Base-by-base conservation (phyloP, 2,888 invertebrate genomes). In the Caenorhabditis sp. region DNA sequence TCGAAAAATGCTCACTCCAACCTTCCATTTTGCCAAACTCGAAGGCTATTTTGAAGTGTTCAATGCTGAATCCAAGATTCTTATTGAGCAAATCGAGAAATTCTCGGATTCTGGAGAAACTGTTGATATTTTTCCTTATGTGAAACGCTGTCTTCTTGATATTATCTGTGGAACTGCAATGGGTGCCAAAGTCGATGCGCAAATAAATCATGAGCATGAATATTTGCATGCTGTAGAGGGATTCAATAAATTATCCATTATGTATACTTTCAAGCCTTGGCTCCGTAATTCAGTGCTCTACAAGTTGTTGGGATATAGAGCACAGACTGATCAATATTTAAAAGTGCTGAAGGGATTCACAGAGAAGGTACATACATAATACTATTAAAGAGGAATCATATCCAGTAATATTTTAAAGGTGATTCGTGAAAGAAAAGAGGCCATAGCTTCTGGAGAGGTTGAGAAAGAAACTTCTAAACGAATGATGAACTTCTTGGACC, bases 1-100 rank as follows among this genome's bases (percentile, higher is more conserved):
- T 53, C 81, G 90, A n/a, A 89, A 89, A 76, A 84, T 90, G 81
- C 83, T 90, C 57, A 90, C 90, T n/a, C 90, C 90, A n/a, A 88
- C 90, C 1, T 90, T 90, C 78, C 90, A 90, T 81, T 90, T 90
- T 82, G 87, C 88, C 54, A 90, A 90, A 61, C 84, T 90, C 50
- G 84, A 89, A 54, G 89, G 89, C 65, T 90, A 70, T 36, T 68
- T 68, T 7, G 71, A 71, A 54, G 74, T 74, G 20, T 74, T 74
- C 38, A 70, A 74, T 36, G 31, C 56, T 38, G 67, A 74, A 50
- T 23, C 74, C 0, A 69, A 73, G 67, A 85, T 88, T 38, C 80
- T 90, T 72, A 77, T 88, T 26, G 80, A 87, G 14, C 85, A 86
- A 59, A 74, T 90, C 36, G 77, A 83, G 43, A 68, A 81, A 25